Evolutionary conservation across 1,140 invertebrate genomes (phyloP), one percentile per base, ranked within the genome.

Genomic region (Danaus plexippus): DNA sequence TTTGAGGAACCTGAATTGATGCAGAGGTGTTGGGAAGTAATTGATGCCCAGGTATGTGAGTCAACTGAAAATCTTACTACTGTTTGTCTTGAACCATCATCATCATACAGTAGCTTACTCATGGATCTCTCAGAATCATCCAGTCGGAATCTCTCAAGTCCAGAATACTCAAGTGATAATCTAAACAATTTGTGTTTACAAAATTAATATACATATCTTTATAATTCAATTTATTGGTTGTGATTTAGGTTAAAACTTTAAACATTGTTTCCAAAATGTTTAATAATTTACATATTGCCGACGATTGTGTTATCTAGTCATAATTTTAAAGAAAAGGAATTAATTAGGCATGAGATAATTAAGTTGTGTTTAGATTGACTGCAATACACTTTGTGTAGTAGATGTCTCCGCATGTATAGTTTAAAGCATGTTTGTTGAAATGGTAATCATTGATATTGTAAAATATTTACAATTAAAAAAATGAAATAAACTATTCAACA

Each of bases 1-100:
- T 97, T 97, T 87, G 95, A 97, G 88, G 96, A 97, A 80, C 94
- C 94, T 47, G 95, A 96, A 77, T 88, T 97, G 52, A 96, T 97
- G 95, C 94, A 96, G 80, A 89, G 95, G 70, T 97, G 95, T 87
- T 97, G 95, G 95, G 95, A 97, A 89, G 96, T 98, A 45, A 96
- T 97, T 79, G 96, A 97, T 87, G 95, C 94, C 54, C 93, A 94
- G 92, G 93, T 94, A 87, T 85, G 84, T 85, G 80, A 82, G 64
- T 85, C 80, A 13, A 78, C 80, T 52, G 80, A 87, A 68, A 81
- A 85, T 61, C 70, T 85, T 61, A 66, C 76, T 9, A 77, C 77
- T 10, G 66, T 85, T 55, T 78, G 74, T 60, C 65, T 85, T 51
- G 78, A 85, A 63, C 71, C 63, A 59, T 87, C 84, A 41, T 83